Percentiles rank a stretch among this genome's conserved stretches.
Conservation (phyloP, 2,888 invertebrate species). For the Oligia latruncula region DNA sequence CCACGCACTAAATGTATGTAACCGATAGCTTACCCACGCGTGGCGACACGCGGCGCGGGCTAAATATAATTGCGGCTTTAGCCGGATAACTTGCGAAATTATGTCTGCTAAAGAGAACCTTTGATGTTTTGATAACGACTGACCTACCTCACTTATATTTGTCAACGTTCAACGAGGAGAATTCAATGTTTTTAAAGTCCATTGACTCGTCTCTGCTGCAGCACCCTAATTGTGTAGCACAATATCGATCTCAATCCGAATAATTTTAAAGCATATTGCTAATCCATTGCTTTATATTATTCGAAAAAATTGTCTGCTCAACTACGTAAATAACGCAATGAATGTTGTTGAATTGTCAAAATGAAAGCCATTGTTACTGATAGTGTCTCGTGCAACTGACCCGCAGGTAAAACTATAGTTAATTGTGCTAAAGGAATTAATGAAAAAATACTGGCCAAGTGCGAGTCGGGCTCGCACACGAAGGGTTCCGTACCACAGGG, state of each 20-base stretch:
- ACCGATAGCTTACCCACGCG: too few relatives aligned
- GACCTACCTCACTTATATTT: slow-evolving; percentile 27
- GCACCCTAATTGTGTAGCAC: too few relatives aligned
- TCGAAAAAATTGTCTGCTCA: background rate
- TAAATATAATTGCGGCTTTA: too few relatives aligned
- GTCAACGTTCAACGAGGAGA: slow-evolving; percentile 4
- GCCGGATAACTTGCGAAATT: slow-evolving; percentile 19
- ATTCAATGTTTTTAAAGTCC: background rate
- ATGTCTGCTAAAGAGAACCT: slow-evolving; percentile 9
- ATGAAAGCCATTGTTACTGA: background rate
- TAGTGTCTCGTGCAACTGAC: background rate
- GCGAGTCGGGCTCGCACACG: too few relatives aligned
- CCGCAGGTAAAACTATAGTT: background rate
- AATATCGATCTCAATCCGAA: background rate
- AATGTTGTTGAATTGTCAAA: background rate
- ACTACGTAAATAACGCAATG: background rate
- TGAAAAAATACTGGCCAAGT: too few relatives aligned
- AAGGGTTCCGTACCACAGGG: too few relatives aligned
- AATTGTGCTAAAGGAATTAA: background rate
- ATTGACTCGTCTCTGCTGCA: background rate
- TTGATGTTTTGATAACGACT: slow-evolving; percentile 13
- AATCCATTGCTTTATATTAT: background rate
- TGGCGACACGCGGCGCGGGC: too few relatives aligned
- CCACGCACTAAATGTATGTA: too few relatives aligned
- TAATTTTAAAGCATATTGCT: background rate